Base-by-base conservation (phyloP, 2,888 invertebrate genomes). In the Caenorhabditis drosophilae region DNA sequence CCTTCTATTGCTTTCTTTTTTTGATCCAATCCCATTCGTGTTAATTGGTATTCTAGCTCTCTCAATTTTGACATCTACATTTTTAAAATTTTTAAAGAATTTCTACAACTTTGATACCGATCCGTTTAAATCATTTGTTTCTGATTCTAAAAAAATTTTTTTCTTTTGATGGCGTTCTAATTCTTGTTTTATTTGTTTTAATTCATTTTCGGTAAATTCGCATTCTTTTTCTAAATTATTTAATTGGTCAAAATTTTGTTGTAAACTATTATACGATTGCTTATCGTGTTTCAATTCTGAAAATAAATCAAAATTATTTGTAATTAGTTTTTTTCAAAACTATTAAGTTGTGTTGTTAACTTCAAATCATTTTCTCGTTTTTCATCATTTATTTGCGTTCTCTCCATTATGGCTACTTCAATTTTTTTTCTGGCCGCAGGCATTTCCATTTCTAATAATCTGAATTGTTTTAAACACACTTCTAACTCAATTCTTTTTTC, bases 11-110 rank as follows among this genome's bases (percentile, higher is more conserved):
- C 40, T 27, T 18, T 27, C 9, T 61, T 38, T 31, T 59, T 61
- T 11, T 22, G 31, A 23, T 59, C 60, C 18, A 66, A 25, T 11
- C 56, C 50, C 71, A 77, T 71, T 22, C 64, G 50, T 16, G 60
- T 52, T 12, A 60, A 45, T 25, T 77, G 77, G 40, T 77, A 73
- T 22, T 72, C 61, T n/a, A 76, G 50, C 25, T 54, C 18, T 40
- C 58, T 41, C 36, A 9, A 36, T 36, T 36, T n/a, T n/a, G 36
- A 36, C 36, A 36, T 12, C 36, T 36, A 15, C 36, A n/a, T 4
- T n/a, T 36, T 36, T n/a, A 7, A 36, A 31, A 9, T 31, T 31
- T 31, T 3, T 11, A 15, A 40, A 40, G 4, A 40, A 11, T 36
- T 36, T 4, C 3, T 16, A 36, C 16, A 40, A 40, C n/a, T 22